These are phyloP conservation scores for Bombylius discolor DNA, from an alignment of 2,888 invertebrate species.

Conservation along the genomic window DNA sequence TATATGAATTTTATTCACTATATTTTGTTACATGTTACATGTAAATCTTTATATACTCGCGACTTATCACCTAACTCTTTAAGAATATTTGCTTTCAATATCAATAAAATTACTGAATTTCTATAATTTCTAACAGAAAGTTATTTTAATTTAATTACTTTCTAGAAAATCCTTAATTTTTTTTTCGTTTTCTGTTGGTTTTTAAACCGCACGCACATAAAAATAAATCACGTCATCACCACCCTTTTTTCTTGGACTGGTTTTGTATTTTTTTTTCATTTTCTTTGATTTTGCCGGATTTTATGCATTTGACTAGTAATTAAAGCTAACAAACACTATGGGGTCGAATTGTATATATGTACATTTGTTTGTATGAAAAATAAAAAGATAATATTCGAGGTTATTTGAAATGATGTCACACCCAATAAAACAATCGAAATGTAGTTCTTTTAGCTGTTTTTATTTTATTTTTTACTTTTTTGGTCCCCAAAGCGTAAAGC, in stretches of 20 bases:
- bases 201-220: slow-evolving; percentile 2
- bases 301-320: slow-evolving; percentile 4
- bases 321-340: neutral
- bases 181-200: too few species aligned
- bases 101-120: too few species aligned
- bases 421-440: slow-evolving; percentile 5
- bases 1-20: too few species aligned
- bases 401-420: neutral
- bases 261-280: too few species aligned
- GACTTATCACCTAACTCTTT: too few species aligned
- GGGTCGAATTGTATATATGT: neutral
- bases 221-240: slow-evolving; percentile 9
- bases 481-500: neutral
- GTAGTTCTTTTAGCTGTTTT: neutral
- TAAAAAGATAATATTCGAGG: neutral
- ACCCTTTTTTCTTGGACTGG: neutral
- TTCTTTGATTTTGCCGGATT: neutral
- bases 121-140: too few species aligned
- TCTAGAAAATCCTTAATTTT: too few species aligned
- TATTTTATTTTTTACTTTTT: too few species aligned
- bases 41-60: too few species aligned
- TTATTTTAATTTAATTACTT: too few species aligned
- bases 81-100: too few species aligned
- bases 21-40: too few species aligned
- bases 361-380: neutral